These are phyloP conservation scores for Morus bassanus DNA, from an alignment of 2,797 vertebrate genomes.

Conservation along the genomic window DNA sequence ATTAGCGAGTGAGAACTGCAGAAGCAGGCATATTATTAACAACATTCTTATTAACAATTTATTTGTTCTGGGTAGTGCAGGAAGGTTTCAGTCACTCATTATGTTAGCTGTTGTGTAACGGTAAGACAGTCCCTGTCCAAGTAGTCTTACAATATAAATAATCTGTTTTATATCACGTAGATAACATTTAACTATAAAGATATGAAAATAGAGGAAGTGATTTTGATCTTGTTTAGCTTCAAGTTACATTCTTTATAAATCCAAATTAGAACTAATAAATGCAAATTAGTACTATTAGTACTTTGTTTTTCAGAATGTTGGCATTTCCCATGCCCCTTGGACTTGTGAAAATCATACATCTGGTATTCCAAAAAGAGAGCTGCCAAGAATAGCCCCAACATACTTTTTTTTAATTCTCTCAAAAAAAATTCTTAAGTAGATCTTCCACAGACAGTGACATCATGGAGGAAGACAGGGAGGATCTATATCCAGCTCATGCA, in stretches of 20 bases:
- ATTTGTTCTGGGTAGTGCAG: background rate
- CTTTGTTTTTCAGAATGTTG: background rate
- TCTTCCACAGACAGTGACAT: background rate
- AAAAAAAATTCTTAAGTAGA: background rate
- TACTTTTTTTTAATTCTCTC: background rate
- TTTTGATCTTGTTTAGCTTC: background rate
- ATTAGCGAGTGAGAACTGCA: background rate
- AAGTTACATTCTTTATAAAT: background rate
- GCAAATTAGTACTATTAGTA: background rate
- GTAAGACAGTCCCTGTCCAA: background rate
- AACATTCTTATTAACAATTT: background rate
- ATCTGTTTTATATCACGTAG: background rate
- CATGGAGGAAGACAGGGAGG: background rate
- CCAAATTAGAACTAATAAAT: background rate
- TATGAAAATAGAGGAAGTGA: background rate
- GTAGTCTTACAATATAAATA: background rate
- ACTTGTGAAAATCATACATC: background rate
- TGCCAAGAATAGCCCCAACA: accelerated
- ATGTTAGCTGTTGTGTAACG: background rate
- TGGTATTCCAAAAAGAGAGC: background rate
- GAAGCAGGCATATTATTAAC: background rate
- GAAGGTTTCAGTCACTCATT: background rate
- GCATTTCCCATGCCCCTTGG: background rate
- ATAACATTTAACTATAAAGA: background rate
- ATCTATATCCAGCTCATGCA: background rate